Conservation (phyloP, 2,888 invertebrate genomes). For the Diachrysia chrysitis region DNA sequence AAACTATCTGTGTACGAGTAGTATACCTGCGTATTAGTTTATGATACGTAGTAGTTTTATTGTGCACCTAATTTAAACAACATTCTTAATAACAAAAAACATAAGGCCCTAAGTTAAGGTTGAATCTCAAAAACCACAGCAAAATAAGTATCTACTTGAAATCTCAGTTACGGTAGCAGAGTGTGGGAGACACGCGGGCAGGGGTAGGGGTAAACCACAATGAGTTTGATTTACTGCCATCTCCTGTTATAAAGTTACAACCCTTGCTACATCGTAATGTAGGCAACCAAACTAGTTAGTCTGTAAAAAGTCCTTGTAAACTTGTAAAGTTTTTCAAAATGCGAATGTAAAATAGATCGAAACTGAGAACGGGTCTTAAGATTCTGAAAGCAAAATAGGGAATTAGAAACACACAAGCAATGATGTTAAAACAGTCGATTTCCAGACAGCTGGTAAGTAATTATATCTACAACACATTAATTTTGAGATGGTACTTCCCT, state of each 20-base stretch:
- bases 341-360: no score
- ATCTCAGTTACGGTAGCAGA: conserved; percentile 31
- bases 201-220: conserved; percentile 39
- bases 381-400: no score
- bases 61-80: no score
- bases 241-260: conserved; percentile 73
- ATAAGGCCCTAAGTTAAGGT: background rate
- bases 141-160: conserved; percentile 36
- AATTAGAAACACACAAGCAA: no score
- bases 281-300: conserved; percentile 25
- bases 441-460: no score
- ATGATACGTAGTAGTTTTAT: no score
- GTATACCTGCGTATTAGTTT: background rate
- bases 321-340: background rate
- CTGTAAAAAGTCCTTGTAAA: no score
- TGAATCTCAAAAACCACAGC: conserved; percentile 11
- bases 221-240: conserved; percentile 68
- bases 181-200: background rate
- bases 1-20: no score
- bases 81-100: background rate
- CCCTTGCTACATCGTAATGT: conserved; percentile 62
- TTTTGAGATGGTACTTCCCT: no score
- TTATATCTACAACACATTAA: no score
- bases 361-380: no score
- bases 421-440: no score